Percentiles rank a stretch among this genome's conserved stretches.
These are phyloP conservation scores for Cordilura impudica DNA, from an alignment of 2,888 invertebrate genomes.

Conservation along the genomic window DNA sequence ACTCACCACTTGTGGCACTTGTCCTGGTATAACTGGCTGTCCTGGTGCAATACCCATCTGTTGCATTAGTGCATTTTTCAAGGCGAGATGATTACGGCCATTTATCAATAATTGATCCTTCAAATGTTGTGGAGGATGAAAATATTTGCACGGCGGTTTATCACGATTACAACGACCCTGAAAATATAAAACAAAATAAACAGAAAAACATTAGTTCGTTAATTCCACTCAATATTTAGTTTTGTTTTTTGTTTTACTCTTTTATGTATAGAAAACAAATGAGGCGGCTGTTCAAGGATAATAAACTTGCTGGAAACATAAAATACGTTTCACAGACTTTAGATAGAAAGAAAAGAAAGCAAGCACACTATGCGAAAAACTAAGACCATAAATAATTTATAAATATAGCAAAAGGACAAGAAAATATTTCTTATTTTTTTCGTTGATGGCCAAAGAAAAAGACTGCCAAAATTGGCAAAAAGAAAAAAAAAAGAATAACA, in stretches of 20 bases:
- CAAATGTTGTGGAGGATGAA: conserved; percentile 99
- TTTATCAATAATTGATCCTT: conserved; percentile 99
- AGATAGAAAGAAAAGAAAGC: background rate
- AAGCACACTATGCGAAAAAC: background rate
- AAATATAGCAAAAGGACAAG: conserved; percentile 35
- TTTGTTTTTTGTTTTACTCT: too few species aligned
- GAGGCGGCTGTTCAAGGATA: conserved; percentile 7
- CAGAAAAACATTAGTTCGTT: conserved; percentile 18
- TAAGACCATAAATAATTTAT: conserved; percentile 59
- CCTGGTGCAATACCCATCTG: conserved; percentile 96
- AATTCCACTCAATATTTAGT: conserved; percentile 37
- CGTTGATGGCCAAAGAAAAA: background rate
- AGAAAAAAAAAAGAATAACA: conserved; percentile 7
- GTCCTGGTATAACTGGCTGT: conserved; percentile 93
- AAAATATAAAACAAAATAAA: conserved; percentile 34
- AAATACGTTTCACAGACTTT: conserved; percentile 30
- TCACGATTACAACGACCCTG: conserved; percentile 99
- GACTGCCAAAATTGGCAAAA: background rate
- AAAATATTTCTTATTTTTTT: conserved; percentile 24
- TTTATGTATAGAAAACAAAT: conserved; percentile 8
- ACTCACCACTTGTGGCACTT: conserved; percentile 95
- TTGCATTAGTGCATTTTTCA: conserved; percentile 98
- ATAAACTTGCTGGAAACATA: conserved; percentile 45
- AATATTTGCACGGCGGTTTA: conserved; percentile 99
- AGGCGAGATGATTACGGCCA: conserved; percentile 98